Evolutionary conservation across 2,113 vertebrate genomes (phyloP), one percentile per base, ranked within the genome.

Genomic region (Carassius carassius): DNA sequence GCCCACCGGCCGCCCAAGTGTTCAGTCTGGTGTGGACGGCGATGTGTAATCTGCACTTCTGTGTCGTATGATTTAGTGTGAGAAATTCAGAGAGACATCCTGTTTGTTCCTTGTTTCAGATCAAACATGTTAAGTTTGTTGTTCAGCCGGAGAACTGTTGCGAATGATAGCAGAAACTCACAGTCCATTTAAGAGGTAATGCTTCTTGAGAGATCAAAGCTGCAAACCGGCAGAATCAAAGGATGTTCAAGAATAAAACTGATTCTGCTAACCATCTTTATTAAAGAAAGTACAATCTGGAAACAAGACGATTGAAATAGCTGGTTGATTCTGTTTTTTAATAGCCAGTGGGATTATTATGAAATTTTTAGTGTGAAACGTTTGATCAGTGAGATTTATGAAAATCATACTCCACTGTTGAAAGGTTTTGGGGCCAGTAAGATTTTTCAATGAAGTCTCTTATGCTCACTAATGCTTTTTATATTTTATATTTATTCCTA

Each of bases 1-100:
- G 72, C 79, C 78, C 44, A 79, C 74, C 83, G 84, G 60, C 75
- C 82, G 77, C 32, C 63, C n/a, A 35, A 72, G 44, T 21, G 60
- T 84, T 86, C 86, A 70, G 83, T 87, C 78, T 85, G 85, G 67
- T 82, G 82, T 78, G 79, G 80, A 85, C 67, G 83, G 87, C 16
- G 32, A 72, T 74, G 25, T 87, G 85, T 88, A 76, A 87, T 88
- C 87, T 84, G 79, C 16, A 56, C 54, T 82, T 41, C 79, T 21
- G 51, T 47, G 49, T 25, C 9, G 16, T 54, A 11, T 76, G 25
- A 76, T 76, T 76, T 32, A 54, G 44, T 76, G 78, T 87, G 86
- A 90, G 87, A 90, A 88, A 49, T 69, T 62, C 77, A 70, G 78
- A 86, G 37, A 70, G 75, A 81, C 25, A 73, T 74, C 23, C 56